These are phyloP conservation scores for Mus pahari DNA, from an alignment of 2,113 vertebrate genomes.

Conservation along the genomic window DNA sequence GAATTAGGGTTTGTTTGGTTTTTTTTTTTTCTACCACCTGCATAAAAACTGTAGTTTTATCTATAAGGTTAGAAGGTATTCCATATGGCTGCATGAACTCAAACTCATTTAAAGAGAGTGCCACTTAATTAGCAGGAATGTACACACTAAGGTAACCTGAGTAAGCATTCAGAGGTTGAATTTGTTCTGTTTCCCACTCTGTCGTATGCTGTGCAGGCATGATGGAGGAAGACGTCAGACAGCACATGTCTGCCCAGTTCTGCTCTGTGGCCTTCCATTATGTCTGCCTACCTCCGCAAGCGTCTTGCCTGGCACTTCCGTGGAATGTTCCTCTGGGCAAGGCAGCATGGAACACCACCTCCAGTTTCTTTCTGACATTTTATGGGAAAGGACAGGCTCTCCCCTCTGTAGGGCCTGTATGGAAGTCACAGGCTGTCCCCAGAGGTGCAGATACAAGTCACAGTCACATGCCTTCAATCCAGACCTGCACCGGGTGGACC, in stretches of 20 bases:
- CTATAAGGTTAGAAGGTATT: constrained; percentile 17
- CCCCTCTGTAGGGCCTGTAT: neutral
- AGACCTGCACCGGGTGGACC: neutral
- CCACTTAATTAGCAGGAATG: neutral
- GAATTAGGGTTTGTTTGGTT: too few species aligned
- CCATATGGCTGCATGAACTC: constrained; percentile 46
- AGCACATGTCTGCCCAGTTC: accelerated
- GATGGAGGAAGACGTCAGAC: neutral
- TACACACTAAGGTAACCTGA: neutral
- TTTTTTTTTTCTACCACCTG: neutral
- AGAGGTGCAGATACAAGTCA: neutral
- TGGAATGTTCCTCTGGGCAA: neutral
- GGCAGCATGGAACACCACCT: neutral
- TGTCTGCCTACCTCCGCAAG: neutral
- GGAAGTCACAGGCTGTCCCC: neutral
- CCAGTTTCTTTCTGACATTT: neutral
- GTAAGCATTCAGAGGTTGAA: constrained; percentile 22
- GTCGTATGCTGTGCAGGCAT: neutral
- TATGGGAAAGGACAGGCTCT: neutral
- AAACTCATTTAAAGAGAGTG: constrained; percentile 53
- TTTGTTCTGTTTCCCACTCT: neutral
- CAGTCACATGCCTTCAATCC: neutral
- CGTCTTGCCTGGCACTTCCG: neutral
- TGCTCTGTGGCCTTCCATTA: accelerated
- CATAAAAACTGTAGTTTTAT: neutral